Evolutionary conservation across 2,888 invertebrate species (phyloP).

Genomic region (Drosophila picticornis): DNA sequence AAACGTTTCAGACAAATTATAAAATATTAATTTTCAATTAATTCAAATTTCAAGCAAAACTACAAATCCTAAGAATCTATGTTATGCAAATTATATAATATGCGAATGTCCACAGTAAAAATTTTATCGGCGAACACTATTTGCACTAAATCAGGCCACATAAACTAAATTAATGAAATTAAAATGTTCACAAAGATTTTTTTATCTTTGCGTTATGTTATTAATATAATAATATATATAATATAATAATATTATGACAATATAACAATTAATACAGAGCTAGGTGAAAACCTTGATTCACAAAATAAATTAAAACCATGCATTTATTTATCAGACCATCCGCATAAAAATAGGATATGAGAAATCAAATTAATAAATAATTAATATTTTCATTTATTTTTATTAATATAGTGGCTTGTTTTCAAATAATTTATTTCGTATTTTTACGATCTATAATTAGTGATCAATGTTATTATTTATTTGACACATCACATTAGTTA

Average conservation of each 20-base stretch:
- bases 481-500: neutral
- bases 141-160: too few species aligned
- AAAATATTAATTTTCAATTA: too few species aligned
- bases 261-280: neutral
- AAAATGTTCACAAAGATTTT: neutral
- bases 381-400: neutral
- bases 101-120: neutral
- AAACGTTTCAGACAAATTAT: too few species aligned
- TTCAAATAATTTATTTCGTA: neutral
- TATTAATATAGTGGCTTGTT: neutral
- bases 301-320: neutral
- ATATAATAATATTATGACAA: too few species aligned
- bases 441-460: neutral
- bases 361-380: neutral
- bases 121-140: too few species aligned
- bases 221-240: too few species aligned
- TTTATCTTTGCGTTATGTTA: too few species aligned
- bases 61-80: too few species aligned
- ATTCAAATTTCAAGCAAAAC: too few species aligned
- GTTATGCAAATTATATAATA: too few species aligned
- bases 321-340: neutral
- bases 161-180: neutral
- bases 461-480: neutral
- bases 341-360: too few species aligned
- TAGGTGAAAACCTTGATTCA: neutral